phyloP scores from a whole-genome alignment of 1,140 invertebrate species.

The Sycophila sp. region DNA sequence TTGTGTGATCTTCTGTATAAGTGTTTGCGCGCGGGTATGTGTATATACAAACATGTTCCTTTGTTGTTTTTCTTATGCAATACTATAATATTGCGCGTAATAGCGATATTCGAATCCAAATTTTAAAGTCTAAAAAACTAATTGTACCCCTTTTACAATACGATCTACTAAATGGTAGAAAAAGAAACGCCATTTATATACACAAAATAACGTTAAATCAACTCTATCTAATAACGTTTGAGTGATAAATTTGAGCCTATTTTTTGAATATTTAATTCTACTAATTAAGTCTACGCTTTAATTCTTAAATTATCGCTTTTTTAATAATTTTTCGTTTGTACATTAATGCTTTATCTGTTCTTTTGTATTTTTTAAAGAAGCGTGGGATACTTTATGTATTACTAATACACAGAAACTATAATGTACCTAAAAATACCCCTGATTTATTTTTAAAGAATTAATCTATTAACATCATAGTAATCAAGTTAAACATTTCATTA shows the following conservation, averaged over 20 bases:
- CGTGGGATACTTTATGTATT: too few relatives aligned
- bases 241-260: constrained; percentile 4
- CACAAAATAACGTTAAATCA: constrained; percentile 22
- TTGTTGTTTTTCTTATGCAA: not conserved
- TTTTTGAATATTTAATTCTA: not conserved
- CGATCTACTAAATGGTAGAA: constrained; percentile 1
- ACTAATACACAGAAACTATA: too few relatives aligned
- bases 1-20: not conserved
- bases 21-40: not conserved
- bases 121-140: constrained; percentile 8
- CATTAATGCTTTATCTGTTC: not conserved
- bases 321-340: too few relatives aligned
- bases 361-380: not conserved
- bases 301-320: too few relatives aligned
- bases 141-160: constrained; percentile 2
- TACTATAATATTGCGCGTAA: not conserved
- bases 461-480: too few relatives aligned
- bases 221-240: constrained; percentile 11
- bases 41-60: constrained; percentile 28
- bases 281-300: not conserved
- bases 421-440: too few relatives aligned
- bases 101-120: not conserved
- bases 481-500: too few relatives aligned
- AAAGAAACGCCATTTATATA: constrained; percentile 31
- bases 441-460: too few relatives aligned